Conservation (phyloP, 2,113 vertebrate genomes). For the Anoura caudifer region DNA sequence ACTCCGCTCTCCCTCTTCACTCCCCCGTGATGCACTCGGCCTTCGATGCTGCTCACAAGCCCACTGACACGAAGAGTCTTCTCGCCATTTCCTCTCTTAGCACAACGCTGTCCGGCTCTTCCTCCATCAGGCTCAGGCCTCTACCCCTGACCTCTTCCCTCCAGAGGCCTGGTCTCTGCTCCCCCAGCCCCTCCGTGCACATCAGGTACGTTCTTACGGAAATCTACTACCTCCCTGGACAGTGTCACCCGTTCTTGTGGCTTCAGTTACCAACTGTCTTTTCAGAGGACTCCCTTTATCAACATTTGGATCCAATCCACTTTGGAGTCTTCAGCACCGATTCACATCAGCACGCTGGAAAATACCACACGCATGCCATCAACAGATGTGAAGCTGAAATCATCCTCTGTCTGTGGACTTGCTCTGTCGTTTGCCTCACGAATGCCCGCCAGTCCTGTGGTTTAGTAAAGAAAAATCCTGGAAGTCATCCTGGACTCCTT, state of each 20-base stretch:
- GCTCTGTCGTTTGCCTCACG: neutral
- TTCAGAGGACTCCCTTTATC: neutral
- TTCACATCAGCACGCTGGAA: neutral
- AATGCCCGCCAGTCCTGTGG: neutral
- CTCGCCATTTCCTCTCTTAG: neutral
- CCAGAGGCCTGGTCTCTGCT: no score
- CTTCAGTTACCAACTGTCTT: neutral
- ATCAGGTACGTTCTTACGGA: neutral
- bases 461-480: neutral
- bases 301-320: neutral
- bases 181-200: neutral
- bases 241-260: neutral
- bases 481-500: neutral
- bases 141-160: neutral
- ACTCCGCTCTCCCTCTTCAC: neutral
- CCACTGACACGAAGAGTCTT: neutral
- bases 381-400: neutral
- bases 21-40: no score
- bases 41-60: no score
- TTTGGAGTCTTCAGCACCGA: neutral
- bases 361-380: neutral
- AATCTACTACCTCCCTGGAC: neutral
- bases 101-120: neutral
- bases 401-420: neutral
- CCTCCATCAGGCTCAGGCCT: neutral